Base-by-base conservation (phyloP, 2,797 vertebrate species). In the Oryzias dopingdopingensis region DNA sequence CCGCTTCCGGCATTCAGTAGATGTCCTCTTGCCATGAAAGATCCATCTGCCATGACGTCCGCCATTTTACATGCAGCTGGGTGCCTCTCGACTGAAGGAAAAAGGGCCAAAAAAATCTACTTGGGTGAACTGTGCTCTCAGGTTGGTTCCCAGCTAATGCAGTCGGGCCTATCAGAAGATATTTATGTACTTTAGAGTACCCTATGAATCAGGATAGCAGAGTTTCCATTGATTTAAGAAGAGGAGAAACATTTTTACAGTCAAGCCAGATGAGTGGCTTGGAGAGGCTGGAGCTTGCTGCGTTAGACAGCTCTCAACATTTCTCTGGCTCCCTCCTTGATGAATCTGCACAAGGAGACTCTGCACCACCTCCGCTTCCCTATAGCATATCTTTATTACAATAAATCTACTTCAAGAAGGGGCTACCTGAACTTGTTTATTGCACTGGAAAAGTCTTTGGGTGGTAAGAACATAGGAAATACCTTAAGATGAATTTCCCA, bases 141-240 rank as follows among this genome's bases (percentile, higher is more conserved):
- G 56, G 60, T 41, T 59, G 60, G 49, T 57, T 13, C 45, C 47
- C 56, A 22, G 46, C 55, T 55, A 80, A 81, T 44, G 55, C 74
- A 90, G 80, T 69, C 71, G 67, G 70, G 74, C 71, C 88, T 88
- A 84, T 86, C 81, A 85, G 81, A 75, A 83, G 86, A 85, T 88
- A 88, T 91, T 90, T 89, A 87, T 89, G 75, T 84, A 85, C 83
- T 88, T 78, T 76, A 84, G 74, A 88, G 84, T 84, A 76, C 59
- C 67, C 67, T 62, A 79, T 84, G 79, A 90, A 89, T 89, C 81
- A 86, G 79, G 86, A 86, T 77, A 82, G 79, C 81, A 81, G 72
- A 83, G 80, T 86, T 84, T 88, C 69, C 80, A 87, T 90, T 92
- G 89, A 92, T 91, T 91, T 87, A 87, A 90, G 86, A 88, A 90